phyloP scores from a whole-genome alignment of 2,113 vertebrate genomes.

The Oncorhynchus masou region DNA sequence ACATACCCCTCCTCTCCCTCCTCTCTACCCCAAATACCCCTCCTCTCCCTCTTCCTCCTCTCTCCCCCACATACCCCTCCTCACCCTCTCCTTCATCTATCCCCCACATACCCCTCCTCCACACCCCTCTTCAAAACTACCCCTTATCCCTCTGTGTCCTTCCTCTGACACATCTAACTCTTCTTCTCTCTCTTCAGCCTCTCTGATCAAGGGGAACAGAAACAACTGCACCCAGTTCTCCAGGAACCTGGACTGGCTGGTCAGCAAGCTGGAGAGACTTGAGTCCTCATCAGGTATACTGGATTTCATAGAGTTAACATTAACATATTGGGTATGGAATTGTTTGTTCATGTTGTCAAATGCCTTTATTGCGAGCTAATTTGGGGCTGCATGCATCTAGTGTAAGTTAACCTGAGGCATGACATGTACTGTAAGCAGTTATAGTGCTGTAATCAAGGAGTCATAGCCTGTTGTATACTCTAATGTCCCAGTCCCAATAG shows the following conservation, averaged over 20 bases:
- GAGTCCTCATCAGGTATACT: conserved; percentile 92
- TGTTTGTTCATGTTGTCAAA: background rate
- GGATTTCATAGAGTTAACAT: background rate
- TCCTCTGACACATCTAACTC: background rate
- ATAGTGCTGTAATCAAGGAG: background rate
- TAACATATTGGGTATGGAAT: background rate
- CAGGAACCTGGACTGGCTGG: conserved; percentile 91
- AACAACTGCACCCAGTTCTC: conserved; percentile 97
- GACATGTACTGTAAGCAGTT: background rate
- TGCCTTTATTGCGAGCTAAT: background rate
- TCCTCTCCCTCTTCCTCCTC: too few species aligned
- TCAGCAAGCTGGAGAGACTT: conserved; percentile 94
- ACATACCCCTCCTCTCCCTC: too few species aligned
- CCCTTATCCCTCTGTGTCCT: background rate
- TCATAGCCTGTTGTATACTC: background rate
- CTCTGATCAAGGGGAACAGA: conserved; percentile 92
- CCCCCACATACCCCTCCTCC: too few species aligned
- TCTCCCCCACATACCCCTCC: too few species aligned
- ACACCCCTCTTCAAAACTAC: too few species aligned
- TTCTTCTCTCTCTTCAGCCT: conserved; percentile 70
- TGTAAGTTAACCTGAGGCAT: too few species aligned
- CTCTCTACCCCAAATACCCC: too few species aligned
- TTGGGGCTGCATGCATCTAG: background rate
- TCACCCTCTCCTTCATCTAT: too few species aligned
- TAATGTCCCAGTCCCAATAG: too few species aligned